Conservation (phyloP, 2,113 vertebrate species). For the Gnathonemus echidnorhynchus region DNA sequence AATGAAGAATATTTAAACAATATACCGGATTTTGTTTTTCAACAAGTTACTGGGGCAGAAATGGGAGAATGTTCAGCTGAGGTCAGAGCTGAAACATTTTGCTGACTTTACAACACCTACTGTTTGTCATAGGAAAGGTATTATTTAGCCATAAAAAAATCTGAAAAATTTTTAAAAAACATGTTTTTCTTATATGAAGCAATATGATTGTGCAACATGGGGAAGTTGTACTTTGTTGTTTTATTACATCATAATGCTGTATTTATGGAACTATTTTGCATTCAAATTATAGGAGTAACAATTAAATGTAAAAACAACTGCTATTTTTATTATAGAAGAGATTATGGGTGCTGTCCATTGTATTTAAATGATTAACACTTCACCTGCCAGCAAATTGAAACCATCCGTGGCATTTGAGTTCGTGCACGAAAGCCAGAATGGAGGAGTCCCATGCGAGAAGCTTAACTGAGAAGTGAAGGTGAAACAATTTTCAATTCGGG, state of each 20-base stretch:
- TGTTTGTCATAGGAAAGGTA: conserved; percentile 31
- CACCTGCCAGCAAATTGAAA: neutral
- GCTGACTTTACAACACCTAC: conserved; percentile 35
- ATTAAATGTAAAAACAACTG: conserved; percentile 17
- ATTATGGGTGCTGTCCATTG: conserved; percentile 17
- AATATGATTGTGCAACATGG: conserved; percentile 57
- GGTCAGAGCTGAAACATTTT: neutral
- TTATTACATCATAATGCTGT: conserved; percentile 43
- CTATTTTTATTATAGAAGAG: conserved; percentile 21
- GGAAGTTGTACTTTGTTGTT: conserved; percentile 54
- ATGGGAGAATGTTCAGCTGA: neutral
- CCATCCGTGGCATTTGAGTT: neutral
- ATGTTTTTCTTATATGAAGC: conserved; percentile 71
- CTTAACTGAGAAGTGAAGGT: neutral
- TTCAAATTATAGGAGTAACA: conserved; percentile 13
- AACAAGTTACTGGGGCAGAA: neutral
- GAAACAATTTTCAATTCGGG: conserved; percentile 31
- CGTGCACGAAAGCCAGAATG: neutral
- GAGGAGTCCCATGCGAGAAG: neutral
- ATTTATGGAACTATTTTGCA: conserved; percentile 22
- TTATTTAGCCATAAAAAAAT: conserved; percentile 14
- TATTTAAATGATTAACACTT: conserved; percentile 13
- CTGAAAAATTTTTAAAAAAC: neutral
- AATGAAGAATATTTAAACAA: neutral
- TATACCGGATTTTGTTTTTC: conserved; percentile 28